Percentiles rank a stretch among this genome's conserved stretches.
phyloP scores from a whole-genome alignment of 2,888 invertebrate species.

The Ditula angustiorana region DNA sequence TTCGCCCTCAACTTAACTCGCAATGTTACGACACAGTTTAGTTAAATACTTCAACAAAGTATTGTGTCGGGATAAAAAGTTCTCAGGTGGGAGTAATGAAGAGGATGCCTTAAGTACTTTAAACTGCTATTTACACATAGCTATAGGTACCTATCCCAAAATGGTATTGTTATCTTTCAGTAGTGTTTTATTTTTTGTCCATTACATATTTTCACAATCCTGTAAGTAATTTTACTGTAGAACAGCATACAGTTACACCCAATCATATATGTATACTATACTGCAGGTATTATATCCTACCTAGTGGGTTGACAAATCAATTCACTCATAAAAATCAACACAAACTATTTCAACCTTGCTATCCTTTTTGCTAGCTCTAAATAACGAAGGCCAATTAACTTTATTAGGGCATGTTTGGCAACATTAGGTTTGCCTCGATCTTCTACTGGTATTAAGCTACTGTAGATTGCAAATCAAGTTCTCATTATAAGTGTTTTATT shows the following conservation, averaged over 20 bases:
- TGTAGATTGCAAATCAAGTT: neutral
- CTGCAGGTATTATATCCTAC: too few relatives aligned
- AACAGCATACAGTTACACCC: too few relatives aligned
- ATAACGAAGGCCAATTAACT: conserved; percentile 18
- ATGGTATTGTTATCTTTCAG: too few relatives aligned
- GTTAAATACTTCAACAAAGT: neutral
- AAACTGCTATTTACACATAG: too few relatives aligned
- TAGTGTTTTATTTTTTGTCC: too few relatives aligned
- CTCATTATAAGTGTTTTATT: conserved; percentile 4
- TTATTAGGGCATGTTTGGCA: conserved; percentile 22
- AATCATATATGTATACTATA: too few relatives aligned
- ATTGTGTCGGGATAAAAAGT: too few relatives aligned
- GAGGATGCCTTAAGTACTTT: too few relatives aligned
- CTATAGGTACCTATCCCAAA: too few relatives aligned
- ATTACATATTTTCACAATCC: too few relatives aligned
- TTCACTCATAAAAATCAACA: conserved; percentile 1
- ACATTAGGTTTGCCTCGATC: neutral
- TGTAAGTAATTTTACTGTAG: too few relatives aligned
- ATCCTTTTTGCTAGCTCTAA: conserved; percentile 11
- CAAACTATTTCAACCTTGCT: conserved; percentile 12
- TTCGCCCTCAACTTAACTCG: neutral
- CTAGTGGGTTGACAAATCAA: neutral
- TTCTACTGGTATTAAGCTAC: neutral
- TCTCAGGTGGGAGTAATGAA: too few relatives aligned
- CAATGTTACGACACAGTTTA: neutral